Evolutionary conservation across 1,140 invertebrate species (phyloP).

Genomic region (Wiebesia pumilae): DNA sequence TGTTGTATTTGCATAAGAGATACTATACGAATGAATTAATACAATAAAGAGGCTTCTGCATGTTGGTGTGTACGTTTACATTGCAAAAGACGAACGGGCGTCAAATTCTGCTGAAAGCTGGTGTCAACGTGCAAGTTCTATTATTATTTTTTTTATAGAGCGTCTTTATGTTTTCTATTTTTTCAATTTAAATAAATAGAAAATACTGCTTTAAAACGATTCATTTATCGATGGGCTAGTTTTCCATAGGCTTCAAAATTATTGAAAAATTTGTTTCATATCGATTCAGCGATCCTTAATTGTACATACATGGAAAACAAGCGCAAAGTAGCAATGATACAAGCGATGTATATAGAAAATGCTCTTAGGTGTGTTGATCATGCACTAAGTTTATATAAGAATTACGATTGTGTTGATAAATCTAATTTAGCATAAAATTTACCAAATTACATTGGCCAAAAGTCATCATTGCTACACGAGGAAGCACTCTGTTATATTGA

Average conservation of each 20-base stretch:
- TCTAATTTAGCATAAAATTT: constrained; percentile 26
- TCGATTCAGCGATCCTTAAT: constrained; percentile 24
- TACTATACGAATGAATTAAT: constrained; percentile 46
- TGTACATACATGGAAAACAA: constrained; percentile 35
- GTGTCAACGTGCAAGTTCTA: neutral
- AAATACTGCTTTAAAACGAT: neutral
- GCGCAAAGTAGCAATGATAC: constrained; percentile 11
- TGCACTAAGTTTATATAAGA: constrained; percentile 42
- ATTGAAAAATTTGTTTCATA: neutral
- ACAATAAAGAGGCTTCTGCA: neutral
- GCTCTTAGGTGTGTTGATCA: constrained; percentile 51
- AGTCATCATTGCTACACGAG: constrained; percentile 18
- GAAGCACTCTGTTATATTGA: constrained; percentile 24
- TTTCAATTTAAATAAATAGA: neutral
- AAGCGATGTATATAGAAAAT: constrained; percentile 45
- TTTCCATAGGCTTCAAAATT: neutral
- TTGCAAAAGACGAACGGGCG: constrained; percentile 15
- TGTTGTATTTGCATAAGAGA: constrained; percentile 15
- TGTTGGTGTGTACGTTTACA: constrained; percentile 33
- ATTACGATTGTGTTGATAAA: constrained; percentile 34
- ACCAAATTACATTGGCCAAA: constrained; percentile 19
- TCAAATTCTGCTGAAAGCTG: neutral
- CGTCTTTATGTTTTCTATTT: constrained; percentile 6
- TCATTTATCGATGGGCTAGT: neutral
- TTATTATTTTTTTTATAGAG: neutral